Evolutionary conservation across 2,113 vertebrate genomes (phyloP), one percentile per base, ranked within the genome.

Genomic region (Cyanistes caeruleus): DNA sequence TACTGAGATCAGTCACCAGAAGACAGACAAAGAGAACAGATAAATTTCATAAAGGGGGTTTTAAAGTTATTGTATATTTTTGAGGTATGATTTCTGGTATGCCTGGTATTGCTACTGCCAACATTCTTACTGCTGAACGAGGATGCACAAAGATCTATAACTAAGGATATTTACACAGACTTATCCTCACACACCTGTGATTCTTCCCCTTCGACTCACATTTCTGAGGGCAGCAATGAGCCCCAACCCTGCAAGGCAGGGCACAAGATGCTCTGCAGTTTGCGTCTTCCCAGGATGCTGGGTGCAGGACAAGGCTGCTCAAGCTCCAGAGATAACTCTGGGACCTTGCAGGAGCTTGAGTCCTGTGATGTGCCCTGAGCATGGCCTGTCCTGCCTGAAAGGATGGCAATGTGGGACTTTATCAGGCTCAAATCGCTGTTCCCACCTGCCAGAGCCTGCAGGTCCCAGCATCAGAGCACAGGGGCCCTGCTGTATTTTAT

Each of bases 361-460:
- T 18, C 13, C 14, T 72, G 52, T 49, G 58, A n/a, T 1, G 6
- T 55, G 23, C 10, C 60, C 51, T 43, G 33, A 55, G 60, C 39
- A 13, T 1, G 20, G 33, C 11, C 25, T 88, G 55, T 53, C 51
- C n/a, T 80, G 55, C 13, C 67, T 3, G 1, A 72, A 83, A 58
- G 11, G 3, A 17, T 0, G 0, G 37, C 1, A 7, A 25, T 41
- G 49, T 1, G 5, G 13, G 30, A 49, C 13, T 67, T 1, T 18
- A 8, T n/a, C 18, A 64, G 33, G 13, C 80, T 76, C 46, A 0
- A 2, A 21, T 25, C 8, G 3, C n/a, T 46, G 18, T 46, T 60
- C 30, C 17, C 46, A 28, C 4, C 25, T 3, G 0, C 30, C 39
- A 48, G 49, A 77, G 43, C 37, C 33, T 2, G 2, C 53, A 55